These are phyloP conservation scores for Fragum sueziense DNA, from an alignment of 2,888 invertebrate genomes.

Conservation along the genomic window DNA sequence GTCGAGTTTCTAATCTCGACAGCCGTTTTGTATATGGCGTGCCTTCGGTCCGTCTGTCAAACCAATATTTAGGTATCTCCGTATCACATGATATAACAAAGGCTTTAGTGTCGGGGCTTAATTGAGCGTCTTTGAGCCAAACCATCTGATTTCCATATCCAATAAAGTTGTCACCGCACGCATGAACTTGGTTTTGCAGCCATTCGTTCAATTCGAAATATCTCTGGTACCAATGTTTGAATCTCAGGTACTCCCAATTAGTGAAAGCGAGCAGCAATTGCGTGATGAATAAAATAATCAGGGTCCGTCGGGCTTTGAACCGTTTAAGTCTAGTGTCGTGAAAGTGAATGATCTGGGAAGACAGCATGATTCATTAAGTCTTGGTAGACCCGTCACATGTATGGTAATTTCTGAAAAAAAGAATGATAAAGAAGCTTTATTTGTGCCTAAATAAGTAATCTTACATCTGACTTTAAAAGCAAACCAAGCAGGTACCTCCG, in stretches of 20 bases:
- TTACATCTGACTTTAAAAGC: no score
- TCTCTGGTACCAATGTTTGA: background rate
- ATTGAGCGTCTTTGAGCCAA: background rate
- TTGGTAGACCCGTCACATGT: no score
- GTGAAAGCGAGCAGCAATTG: background rate
- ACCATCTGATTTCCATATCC: background rate
- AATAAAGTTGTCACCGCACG: background rate
- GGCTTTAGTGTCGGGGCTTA: background rate
- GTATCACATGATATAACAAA: background rate
- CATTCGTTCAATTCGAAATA: background rate
- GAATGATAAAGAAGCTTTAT: no score
- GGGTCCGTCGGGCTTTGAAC: background rate
- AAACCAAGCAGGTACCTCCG: background rate
- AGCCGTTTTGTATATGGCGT: background rate
- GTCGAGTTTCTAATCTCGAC: background rate
- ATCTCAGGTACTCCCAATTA: background rate
- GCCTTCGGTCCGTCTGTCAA: background rate
- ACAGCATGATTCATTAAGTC: background rate
- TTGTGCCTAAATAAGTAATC: no score
- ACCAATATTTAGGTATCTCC: background rate
- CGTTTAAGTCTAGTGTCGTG: background rate
- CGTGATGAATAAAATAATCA: background rate
- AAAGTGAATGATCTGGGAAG: background rate
- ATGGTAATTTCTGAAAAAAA: no score
- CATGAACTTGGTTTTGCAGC: background rate